Conservation (phyloP, 2,888 invertebrate genomes). For the Cantharis rufa region DNA sequence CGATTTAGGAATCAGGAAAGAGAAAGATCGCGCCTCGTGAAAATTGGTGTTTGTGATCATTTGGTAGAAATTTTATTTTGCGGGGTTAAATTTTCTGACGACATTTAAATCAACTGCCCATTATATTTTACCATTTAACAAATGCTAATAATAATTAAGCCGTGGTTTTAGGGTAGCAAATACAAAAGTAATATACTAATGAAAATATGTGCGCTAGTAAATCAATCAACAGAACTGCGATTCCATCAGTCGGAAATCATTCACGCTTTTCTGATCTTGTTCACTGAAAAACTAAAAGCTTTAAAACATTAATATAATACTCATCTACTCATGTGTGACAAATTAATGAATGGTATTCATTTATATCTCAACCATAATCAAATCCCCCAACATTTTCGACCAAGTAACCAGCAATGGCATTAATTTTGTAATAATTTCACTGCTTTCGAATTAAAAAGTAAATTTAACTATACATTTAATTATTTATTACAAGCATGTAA, state of each 20-base stretch:
- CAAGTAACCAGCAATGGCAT: background rate
- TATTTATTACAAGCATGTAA: background rate
- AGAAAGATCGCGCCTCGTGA: background rate
- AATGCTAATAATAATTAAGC: background rate
- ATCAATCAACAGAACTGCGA: background rate
- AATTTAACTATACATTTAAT: background rate
- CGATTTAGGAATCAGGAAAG: slow-evolving; percentile 5
- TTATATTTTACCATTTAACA: background rate
- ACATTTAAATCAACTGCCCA: background rate
- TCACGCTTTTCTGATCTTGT: background rate
- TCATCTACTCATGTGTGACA: background rate
- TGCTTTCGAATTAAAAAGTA: background rate
- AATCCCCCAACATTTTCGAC: background rate
- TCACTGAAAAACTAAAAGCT: background rate
- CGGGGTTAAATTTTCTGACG: background rate
- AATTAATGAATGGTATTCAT: background rate
- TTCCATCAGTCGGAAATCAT: background rate
- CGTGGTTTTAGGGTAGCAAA: background rate
- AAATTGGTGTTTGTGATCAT: slow-evolving; percentile 3
- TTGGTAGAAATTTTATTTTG: slow-evolving; percentile 8
- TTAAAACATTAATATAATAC: background rate
- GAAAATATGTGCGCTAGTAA: background rate
- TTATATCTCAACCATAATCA: background rate
- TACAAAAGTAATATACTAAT: background rate
- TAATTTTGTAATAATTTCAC: background rate